Conservation (phyloP, 2,797 vertebrate species). For the Buphagus erythrorhynchus region DNA sequence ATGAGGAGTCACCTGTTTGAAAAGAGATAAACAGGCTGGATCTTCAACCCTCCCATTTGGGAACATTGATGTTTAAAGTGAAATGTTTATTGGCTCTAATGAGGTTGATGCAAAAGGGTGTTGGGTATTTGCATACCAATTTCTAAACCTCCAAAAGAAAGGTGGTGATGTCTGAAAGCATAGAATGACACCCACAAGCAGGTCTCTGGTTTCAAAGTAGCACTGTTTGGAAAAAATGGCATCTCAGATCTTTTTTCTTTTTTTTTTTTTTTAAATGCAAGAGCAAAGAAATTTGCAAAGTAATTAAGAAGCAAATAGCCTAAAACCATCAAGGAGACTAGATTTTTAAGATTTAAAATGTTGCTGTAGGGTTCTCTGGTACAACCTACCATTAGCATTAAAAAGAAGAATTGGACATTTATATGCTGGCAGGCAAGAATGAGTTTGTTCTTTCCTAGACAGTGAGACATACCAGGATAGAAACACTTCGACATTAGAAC, state of each 20-base stretch:
- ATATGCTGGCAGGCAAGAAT: background rate
- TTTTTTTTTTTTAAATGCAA: background rate
- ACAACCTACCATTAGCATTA: background rate
- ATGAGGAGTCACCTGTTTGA: background rate
- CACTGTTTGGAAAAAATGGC: background rate
- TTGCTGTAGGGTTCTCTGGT: background rate
- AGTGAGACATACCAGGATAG: background rate
- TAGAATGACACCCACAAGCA: background rate
- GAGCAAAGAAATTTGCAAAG: background rate
- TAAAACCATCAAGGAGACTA: background rate
- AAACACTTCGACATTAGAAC: background rate
- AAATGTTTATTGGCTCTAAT: slow-evolving; percentile 16
- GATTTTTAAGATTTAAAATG: background rate
- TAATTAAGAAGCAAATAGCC: background rate
- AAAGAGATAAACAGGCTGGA: background rate
- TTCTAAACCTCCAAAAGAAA: slow-evolving; percentile 24
- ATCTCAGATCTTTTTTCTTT: background rate
- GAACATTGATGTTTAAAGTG: background rate
- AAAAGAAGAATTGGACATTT: background rate
- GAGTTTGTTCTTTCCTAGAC: background rate
- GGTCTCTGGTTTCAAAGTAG: background rate
- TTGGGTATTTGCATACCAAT: background rate
- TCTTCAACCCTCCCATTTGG: background rate
- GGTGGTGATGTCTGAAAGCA: background rate
- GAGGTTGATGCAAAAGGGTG: background rate